phyloP scores from a whole-genome alignment of 2,797 vertebrate species.

The Falco cherrug region DNA sequence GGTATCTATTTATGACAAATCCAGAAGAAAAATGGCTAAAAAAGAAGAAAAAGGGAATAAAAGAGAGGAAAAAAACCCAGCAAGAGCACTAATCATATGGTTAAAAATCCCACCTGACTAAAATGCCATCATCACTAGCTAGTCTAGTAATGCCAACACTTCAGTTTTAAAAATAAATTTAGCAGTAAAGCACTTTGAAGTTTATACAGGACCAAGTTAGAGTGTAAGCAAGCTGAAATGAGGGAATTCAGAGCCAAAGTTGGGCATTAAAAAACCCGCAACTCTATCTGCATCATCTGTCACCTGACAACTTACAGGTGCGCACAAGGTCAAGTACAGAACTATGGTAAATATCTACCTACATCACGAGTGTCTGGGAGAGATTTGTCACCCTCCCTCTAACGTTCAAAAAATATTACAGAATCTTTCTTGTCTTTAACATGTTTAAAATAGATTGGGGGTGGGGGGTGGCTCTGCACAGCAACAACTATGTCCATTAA shows the following conservation, averaged over 20 bases:
- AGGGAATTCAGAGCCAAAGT: neutral
- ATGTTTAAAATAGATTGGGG: neutral
- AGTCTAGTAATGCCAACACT: neutral
- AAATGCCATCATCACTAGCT: neutral
- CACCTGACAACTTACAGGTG: slow-evolving; percentile 1
- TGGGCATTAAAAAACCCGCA: neutral
- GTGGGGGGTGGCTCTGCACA: rapidly evolving
- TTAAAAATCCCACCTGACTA: neutral
- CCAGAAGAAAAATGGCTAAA: neutral
- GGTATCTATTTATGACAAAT: neutral
- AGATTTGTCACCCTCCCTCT: neutral
- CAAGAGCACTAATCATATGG: neutral
- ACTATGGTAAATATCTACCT: neutral
- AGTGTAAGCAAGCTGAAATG: neutral
- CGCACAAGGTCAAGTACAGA: neutral
- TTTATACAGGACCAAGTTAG: neutral
- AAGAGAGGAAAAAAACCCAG: neutral
- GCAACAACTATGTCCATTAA: neutral
- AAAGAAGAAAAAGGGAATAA: neutral
- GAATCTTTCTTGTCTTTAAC: neutral
- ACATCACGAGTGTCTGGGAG: neutral
- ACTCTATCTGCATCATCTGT: neutral
- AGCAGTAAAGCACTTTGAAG: neutral
- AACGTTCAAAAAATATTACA: neutral
- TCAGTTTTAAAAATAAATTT: neutral